Conservation (phyloP, 2,888 invertebrate genomes). For the Germaria angustata region DNA sequence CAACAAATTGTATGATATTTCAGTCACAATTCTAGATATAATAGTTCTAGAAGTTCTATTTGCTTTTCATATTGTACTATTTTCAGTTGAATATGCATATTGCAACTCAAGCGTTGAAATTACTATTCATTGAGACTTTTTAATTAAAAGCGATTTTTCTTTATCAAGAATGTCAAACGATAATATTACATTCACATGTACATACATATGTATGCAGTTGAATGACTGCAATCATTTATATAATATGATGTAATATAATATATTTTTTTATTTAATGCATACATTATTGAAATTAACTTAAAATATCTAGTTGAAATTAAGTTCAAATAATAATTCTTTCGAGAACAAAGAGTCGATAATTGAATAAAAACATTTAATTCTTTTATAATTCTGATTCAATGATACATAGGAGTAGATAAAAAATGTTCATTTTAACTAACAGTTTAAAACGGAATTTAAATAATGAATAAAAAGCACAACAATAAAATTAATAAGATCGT, state of each 20-base stretch:
- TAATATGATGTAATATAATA: too few species aligned
- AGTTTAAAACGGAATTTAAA: conserved; percentile 22
- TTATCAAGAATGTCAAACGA: neutral
- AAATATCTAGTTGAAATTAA: neutral
- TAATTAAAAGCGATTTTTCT: neutral
- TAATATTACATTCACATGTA: too few species aligned
- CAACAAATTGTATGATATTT: too few species aligned
- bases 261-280: too few species aligned
- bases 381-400: neutral
- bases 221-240: neutral
- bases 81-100: neutral
- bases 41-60: too few species aligned
- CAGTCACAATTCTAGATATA: too few species aligned
- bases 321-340: neutral
- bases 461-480: conserved; percentile 12
- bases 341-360: too few species aligned
- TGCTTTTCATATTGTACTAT: too few species aligned
- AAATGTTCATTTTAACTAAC: neutral
- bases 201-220: too few species aligned
- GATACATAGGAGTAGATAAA: neutral
- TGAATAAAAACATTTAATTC: conserved; percentile 1
- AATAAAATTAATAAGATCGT: conserved; percentile 45
- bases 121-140: neutral
- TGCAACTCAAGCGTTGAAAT: neutral
- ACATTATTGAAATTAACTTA: too few species aligned